Evolutionary conservation across 2,797 vertebrate genomes (phyloP), one percentile per base, ranked within the genome.

Genomic region (Molothrus aeneus): DNA sequence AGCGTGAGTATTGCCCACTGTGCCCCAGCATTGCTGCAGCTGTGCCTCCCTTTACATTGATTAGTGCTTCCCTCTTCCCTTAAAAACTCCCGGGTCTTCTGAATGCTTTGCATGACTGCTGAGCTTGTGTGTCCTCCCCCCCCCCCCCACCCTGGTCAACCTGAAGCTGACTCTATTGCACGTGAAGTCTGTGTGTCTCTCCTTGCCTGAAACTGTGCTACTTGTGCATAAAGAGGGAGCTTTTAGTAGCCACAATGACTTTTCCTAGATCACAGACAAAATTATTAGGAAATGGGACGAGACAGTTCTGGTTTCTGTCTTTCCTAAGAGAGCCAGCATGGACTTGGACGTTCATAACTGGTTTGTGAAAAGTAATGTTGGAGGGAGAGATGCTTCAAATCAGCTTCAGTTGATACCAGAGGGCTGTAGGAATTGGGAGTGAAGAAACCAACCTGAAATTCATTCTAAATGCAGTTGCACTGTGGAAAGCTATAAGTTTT

Each of bases 1-100:
- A 29, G 99, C 99, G 99, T 99, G 97, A 99, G 99, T 98, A 66
- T 45, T 36, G 17, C 24, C 2, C 9, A 1, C 69, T 0, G 2
- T 8, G 7, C 22, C 32, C 1, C 4, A 11, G 7, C 2, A 1
- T 1, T 0, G 2, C 32, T 21, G 0, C 13, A 42, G 22, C 32
- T 21, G 47, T 2, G 1, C 17, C 17, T 54, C 31, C 34, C 20
- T 43, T 56, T 5, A 4, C 3, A 2, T 11, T 45, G 32, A n/a
- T 28, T 71, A 17, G 11, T 59, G 17, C 36, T 84, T 47, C 43
- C 6, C 15, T 60, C 7, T 16, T 36, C 17, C 54, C 29, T 43
- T 45, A 34, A 38, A 34, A 59, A 8, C 5, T 32, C 14, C 18
- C 10, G 29, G 17, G 17, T 28, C 5, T 45, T 8, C 1, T 3